Percentiles rank a stretch among this genome's conserved stretches.
Conservation (phyloP, 37 sponge, comb jelly and placozoan genomes). For the Theonella swinhoei region DNA sequence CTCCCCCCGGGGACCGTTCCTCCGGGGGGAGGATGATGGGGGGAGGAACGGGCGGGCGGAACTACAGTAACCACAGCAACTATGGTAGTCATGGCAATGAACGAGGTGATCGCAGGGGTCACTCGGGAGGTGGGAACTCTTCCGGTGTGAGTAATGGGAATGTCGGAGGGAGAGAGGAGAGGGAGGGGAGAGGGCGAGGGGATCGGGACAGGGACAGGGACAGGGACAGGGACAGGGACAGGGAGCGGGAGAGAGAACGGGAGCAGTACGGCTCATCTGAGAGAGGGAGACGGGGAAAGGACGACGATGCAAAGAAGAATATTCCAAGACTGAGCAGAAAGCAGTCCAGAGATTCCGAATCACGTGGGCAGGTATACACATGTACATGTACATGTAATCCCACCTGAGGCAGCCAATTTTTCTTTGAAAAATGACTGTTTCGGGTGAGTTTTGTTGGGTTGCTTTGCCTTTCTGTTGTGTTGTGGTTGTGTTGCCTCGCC, state of each 20-base stretch:
- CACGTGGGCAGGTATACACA: no score
- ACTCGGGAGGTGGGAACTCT: background rate
- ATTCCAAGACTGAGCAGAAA: background rate
- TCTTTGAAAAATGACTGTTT: no score
- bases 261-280: background rate
- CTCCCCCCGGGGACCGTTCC: background rate
- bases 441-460: no score
- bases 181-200: background rate
- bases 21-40: background rate
- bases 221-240: background rate
- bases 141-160: background rate
- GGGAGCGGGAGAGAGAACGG: background rate
- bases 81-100: background rate
- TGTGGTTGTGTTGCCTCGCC: no score
- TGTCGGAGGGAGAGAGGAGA: background rate
- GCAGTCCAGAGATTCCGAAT: background rate
- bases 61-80: background rate
- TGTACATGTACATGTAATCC: no score
- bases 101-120: background rate
- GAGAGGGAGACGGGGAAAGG: background rate
- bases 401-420: no score
- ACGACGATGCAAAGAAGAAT: background rate
- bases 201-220: background rate
- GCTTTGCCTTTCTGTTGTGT: no score
- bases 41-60: background rate